Evolutionary conservation across 2,113 vertebrate genomes (phyloP), one percentile per base, ranked within the genome.

Genomic region (Daphoenositta chrysoptera): DNA sequence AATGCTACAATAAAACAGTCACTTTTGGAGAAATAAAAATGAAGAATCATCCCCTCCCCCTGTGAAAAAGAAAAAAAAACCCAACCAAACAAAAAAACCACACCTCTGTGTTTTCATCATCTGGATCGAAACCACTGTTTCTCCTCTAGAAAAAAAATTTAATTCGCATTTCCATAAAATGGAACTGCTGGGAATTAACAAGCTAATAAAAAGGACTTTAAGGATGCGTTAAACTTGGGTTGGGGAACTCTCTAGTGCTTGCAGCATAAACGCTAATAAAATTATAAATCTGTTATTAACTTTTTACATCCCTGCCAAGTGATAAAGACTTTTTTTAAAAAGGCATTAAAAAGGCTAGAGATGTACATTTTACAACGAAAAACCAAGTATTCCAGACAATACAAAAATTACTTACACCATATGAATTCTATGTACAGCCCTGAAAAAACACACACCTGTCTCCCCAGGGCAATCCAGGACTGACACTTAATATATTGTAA

Each of bases 241-340:
- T 97, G 92, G 95, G 95, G 92, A 97, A 97, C 91, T 97, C 96
- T 96, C 87, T 73, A 93, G 89, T 81, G 83, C 97, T 97, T 95
- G 76, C 87, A 97, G 94, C 85, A 97, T 96, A 98, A 98, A 97
- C 95, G 97, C 97, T 97, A 98, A 97, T 98, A 98, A 98, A 98
- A 98, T 98, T 97, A 98, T 97, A 98, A 97, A 97, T 97, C 96
- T 95, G 87, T 95, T 97, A 97, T 97, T 98, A 98, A 97, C 91
- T 94, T 98, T 98, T 98, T 97, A 98, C 94, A 93, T 68, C 80
- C 60, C 85, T 93, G 57, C 47, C 94, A 97, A 97, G 86, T 57
- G 87, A 96, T 98, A 95, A 97, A 97, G 96, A 63, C 58, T 72
- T 89, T 31, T 27, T 17, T 1, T 7, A 31, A 37, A 87, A 96